A percentile compares a stretch with the other conserved stretches of the same genome.
These are phyloP conservation scores for Mythimna ferrago DNA, from an alignment of 2,888 invertebrate genomes.

Conservation along the genomic window DNA sequence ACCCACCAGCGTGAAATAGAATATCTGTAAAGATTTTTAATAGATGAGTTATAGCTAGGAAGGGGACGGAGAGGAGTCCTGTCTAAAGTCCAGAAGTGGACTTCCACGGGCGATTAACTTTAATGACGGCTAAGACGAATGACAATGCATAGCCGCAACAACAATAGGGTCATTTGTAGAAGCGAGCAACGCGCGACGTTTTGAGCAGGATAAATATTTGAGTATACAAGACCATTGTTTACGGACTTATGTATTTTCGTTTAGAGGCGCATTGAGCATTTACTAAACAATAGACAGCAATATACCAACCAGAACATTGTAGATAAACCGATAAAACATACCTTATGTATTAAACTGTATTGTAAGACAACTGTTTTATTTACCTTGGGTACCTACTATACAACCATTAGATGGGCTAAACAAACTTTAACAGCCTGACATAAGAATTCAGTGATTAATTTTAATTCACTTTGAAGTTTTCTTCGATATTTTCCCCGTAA, in stretches of 20 bases:
- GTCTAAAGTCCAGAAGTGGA: conserved; percentile 42
- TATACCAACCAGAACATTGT: neutral
- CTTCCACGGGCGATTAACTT: conserved; percentile 37
- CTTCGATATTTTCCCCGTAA: neutral
- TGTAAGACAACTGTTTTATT: neutral
- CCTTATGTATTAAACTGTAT: no score
- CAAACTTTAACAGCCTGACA: neutral
- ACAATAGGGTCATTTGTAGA: conserved; percentile 42
- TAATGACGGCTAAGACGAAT: conserved; percentile 48
- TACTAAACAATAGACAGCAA: neutral
- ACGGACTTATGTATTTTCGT: neutral
- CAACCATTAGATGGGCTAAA: neutral
- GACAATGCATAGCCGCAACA: conserved; percentile 36
- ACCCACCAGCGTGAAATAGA: no score
- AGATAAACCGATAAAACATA: neutral
- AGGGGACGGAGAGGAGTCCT: conserved; percentile 20
- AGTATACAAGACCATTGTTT: conserved; percentile 31
- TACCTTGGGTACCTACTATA: neutral
- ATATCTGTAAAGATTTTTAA: conserved; percentile 11
- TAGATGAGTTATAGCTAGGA: conserved; percentile 26
- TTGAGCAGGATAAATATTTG: conserved; percentile 13
- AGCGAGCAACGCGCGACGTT: neutral
- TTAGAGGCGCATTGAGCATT: neutral
- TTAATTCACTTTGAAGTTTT: neutral
- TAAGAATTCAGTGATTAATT: conserved; percentile 7